Evolutionary conservation across 1,140 invertebrate species (phyloP), one percentile per base, ranked within the genome.

Genomic region (Meloidogyne floridensis): DNA sequence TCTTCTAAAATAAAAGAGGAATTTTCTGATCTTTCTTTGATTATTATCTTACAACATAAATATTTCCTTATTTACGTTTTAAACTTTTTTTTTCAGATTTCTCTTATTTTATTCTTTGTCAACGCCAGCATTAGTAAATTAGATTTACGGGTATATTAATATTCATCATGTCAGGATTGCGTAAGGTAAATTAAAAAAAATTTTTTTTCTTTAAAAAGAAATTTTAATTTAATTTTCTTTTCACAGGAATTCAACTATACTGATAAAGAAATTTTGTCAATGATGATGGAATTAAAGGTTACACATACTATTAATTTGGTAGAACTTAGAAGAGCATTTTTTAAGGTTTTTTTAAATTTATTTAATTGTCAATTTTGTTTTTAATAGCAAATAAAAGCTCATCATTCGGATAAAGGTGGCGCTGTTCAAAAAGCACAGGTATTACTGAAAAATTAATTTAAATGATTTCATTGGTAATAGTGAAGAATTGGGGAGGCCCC

Each of bases 261-360:
- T 32, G 80, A 81, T 11, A 51, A 69, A 20, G 81, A 82, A 59
- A 32, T 82, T 59, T 70, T 72, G 42, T 53, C 51, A 4, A 74
- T 82, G 70, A 82, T 82, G 81, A 53, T 81, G 13, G 51, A 72
- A 43, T 53, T 82, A n/a, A 59, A 75, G n/a, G 81, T 82, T 42
- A 54, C 70, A 11, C 51, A 79, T 7, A 73, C 47, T 13, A 75
- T 82, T 9, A 72, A 73, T 74, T 51, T 74, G 15, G 80, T 69
- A 2, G 71, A 56, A 32, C 51, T 82, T 32, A 20, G 73, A 18
- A 72, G 32, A 43, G 70, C 79, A 11, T 82, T 79, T 13, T 79
- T 79, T 18, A 47, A 42, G 43, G 77, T 79, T 32, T 79, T 20
- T 69, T 65, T n/a, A 18, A 3, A 18, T 43, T 42, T 18, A 54